Base-by-base conservation (phyloP, 2,888 invertebrate genomes). In the Xylophagus ater region DNA sequence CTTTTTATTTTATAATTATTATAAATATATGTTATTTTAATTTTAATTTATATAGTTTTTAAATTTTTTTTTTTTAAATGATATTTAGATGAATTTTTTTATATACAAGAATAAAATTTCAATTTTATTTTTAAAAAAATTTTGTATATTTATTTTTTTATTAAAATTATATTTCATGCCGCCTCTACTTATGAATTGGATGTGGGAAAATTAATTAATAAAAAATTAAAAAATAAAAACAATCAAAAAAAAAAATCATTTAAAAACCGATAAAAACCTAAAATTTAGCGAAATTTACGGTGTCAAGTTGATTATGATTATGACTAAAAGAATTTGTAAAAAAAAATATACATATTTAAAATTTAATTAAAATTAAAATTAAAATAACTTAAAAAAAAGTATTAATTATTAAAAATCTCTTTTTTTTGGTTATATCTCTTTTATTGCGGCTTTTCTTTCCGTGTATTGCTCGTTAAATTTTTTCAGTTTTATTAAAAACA, bases 281-380 rank as follows among this genome's bases (percentile, higher is more conserved):
- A 33, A 41, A 21, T 32, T 32, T 40, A 50, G 50, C 47, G 47
- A 44, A 50, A 47, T 43, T 43, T 50, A 29, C 47, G 50, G 25
- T 47, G 47, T 47, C 50, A 49, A 45, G 50, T 50, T 26, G 50
- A 50, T 44, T 50, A 49, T 42, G 50, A 50, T 37, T 50, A 50
- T 36, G 47, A 50, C 44, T 50, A 42, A 47, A 40, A 21, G 13
- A 12, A 23, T 26, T n/a, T 13, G 8, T 20, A 20, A 13, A 33
- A 33, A 20, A 20, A 20, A 33, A 21, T 21, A 7, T 7, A 21
- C 9, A 21, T 21, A 21, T 21, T 21, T 9, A 21, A 21, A 21
- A 21, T 21, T 21, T n/a, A n/a, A n/a, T n/a, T n/a, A 25, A n/a
- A 7, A 7, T 9, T 10, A 23, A 7, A 7, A 23, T 9, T 12